Evolutionary conservation across 1,140 invertebrate species (phyloP), one percentile per base, ranked within the genome.

Genomic region (Acromyrmex echinatior): DNA sequence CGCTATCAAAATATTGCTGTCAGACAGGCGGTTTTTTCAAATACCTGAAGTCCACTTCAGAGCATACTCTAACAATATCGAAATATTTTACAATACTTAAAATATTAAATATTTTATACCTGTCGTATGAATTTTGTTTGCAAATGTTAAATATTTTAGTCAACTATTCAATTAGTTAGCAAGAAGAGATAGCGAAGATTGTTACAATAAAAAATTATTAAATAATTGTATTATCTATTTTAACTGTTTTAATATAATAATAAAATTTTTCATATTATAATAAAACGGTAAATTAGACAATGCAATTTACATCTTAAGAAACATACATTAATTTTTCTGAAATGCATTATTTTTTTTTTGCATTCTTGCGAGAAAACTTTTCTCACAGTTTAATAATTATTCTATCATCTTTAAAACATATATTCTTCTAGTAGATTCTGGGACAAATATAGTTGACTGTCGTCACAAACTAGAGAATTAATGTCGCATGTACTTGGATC

Each of bases 1-100:
- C 21, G 31, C 12, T 60, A 9, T 60, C 39, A 73, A 82, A 82
- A 82, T 82, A 82, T 73, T 74, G 39, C 39, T 49, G 25, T 73
- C 14, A 45, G 4, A 6, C 6, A 12, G 6, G 14, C 2, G 14
- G 7, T 53, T 73, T 74, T 18, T 62, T 82, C 18, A 3, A 21
- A 73, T 60, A 16, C n/a, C 3, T 68, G 14, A 58, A 60, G 12
- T 4, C n/a, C 7, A 7, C 3, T 14, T 28, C n/a, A n/a, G 16
- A 56, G 16, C 18, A 66, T 35, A 79, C 53, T 66, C 31, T 45
- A 53, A 21, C 12, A 9, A 35, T 79, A 35, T 77, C 25, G 6
- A 18, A 78, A 5, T 35, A 53, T 51, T 53, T 80, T 68, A 10
- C 16, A 14, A 66, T 31, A 10, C 14, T 1, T 16, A 7, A 28